Percentiles rank a stretch among this genome's conserved stretches.
phyloP scores from a whole-genome alignment of 2,113 vertebrate genomes.

The Cebidichthys violaceus region DNA sequence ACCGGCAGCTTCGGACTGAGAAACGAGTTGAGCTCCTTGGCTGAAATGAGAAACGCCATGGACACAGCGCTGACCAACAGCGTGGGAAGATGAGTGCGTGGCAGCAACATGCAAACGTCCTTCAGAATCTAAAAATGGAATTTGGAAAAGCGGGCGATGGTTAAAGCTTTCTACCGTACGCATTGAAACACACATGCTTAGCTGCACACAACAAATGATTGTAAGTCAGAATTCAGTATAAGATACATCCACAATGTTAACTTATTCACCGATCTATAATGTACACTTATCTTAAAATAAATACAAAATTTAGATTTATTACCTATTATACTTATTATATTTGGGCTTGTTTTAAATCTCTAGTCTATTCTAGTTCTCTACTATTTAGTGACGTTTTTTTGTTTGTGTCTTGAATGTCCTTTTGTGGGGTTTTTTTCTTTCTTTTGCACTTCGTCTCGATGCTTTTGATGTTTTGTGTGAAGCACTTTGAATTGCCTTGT shows the following conservation, averaged over 20 bases:
- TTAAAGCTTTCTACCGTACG: not conserved
- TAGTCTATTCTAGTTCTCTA: not conserved
- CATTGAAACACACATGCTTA: not conserved
- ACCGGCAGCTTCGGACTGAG: conserved; percentile 85
- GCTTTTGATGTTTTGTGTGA: not conserved
- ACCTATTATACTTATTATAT: not conserved
- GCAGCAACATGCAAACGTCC: conserved; percentile 87
- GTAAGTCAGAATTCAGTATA: not conserved
- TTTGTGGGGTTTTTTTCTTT: not conserved
- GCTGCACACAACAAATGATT: not conserved
- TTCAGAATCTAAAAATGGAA: conserved; percentile 84
- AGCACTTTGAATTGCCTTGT: too few relatives aligned
- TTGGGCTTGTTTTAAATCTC: not conserved
- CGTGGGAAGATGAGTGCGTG: conserved; percentile 86
- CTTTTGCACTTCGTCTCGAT: not conserved
- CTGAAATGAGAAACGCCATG: conserved; percentile 84
- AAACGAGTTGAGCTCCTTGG: conserved; percentile 90
- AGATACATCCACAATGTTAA: not conserved
- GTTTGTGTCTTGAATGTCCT: not conserved
- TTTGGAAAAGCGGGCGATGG: conserved; percentile 7
- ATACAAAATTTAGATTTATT: not conserved
- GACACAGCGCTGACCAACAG: conserved; percentile 87
- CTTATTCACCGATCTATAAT: not conserved
- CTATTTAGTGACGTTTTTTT: not conserved
- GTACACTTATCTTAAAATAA: not conserved